These are phyloP conservation scores for Noctua comes DNA, from an alignment of 2,888 invertebrate species.

Conservation along the genomic window DNA sequence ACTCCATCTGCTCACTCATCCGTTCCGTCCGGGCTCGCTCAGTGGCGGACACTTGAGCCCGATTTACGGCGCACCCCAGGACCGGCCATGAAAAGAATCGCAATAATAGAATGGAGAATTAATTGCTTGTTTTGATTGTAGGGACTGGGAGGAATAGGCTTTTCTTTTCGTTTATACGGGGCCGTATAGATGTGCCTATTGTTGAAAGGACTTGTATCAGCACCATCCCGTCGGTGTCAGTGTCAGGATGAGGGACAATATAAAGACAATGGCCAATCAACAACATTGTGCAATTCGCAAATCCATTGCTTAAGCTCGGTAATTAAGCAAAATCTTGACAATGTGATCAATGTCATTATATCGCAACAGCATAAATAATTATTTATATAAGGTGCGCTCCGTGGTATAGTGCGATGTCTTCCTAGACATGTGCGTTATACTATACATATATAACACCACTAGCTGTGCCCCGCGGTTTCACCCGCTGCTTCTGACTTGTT, in stretches of 20 bases:
- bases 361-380: not conserved
- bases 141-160: not conserved
- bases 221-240: not conserved
- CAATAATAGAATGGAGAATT: conserved; percentile 43
- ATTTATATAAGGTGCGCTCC: too few species aligned
- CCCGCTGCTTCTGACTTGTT: too few species aligned
- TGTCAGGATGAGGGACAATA: not conserved
- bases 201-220: not conserved
- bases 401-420: too few species aligned
- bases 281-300: not conserved
- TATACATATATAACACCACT: too few species aligned
- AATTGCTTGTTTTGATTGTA: conserved; percentile 44
- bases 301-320: not conserved
- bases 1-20: conserved; percentile 19
- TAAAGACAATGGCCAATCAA: not conserved
- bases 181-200: not conserved
- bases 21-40: not conserved
- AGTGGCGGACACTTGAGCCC: conserved; percentile 33
- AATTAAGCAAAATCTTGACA: not conserved
- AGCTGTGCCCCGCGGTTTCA: too few species aligned
- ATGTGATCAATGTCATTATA: not conserved
- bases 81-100: conserved; percentile 32
- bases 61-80: conserved; percentile 27
- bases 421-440: too few species aligned
- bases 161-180: not conserved